Evolutionary conservation across 1,140 invertebrate genomes (phyloP).

Genomic region (Gonioctena quinquepunctata): DNA sequence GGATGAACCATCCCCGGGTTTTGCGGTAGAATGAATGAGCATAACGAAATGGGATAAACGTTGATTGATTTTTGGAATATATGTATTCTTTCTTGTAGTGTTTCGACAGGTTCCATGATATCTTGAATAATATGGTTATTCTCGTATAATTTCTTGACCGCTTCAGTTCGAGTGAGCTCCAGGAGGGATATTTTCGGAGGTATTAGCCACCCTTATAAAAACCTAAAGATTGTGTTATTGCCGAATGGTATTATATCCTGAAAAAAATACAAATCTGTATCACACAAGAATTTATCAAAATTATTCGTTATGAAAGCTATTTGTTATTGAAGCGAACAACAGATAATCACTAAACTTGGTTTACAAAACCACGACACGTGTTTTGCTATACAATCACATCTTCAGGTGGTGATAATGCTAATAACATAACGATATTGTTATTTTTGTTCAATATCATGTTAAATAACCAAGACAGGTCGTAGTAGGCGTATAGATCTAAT

Average conservation of each 20-base stretch:
- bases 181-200: slow-evolving; percentile 83
- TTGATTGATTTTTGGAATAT: slow-evolving; percentile 72
- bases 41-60: slow-evolving; percentile 85
- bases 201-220: slow-evolving; percentile 77
- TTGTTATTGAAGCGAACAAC: too few relatives aligned
- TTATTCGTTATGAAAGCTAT: too few relatives aligned
- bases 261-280: too few relatives aligned
- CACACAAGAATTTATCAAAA: too few relatives aligned
- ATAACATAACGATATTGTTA: too few relatives aligned
- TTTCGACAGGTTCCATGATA: slow-evolving; percentile 75
- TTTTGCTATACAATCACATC: too few relatives aligned
- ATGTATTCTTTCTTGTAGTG: slow-evolving; percentile 65
- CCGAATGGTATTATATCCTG: slow-evolving; percentile 86
- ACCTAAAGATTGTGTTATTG: slow-evolving; percentile 77
- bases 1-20: slow-evolving; percentile 75
- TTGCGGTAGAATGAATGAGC: slow-evolving; percentile 74
- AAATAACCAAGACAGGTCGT: too few relatives aligned
- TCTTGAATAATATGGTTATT: slow-evolving; percentile 83
- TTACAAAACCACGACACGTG: too few relatives aligned
- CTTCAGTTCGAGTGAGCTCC: slow-evolving; percentile 78
- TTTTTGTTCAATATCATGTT: too few relatives aligned
- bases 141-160: slow-evolving; percentile 76
- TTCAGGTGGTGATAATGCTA: too few relatives aligned
- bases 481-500: too few relatives aligned
- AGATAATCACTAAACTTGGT: too few relatives aligned